Evolutionary conservation across 2,888 invertebrate species (phyloP).

Genomic region (Chloromyia formosa): DNA sequence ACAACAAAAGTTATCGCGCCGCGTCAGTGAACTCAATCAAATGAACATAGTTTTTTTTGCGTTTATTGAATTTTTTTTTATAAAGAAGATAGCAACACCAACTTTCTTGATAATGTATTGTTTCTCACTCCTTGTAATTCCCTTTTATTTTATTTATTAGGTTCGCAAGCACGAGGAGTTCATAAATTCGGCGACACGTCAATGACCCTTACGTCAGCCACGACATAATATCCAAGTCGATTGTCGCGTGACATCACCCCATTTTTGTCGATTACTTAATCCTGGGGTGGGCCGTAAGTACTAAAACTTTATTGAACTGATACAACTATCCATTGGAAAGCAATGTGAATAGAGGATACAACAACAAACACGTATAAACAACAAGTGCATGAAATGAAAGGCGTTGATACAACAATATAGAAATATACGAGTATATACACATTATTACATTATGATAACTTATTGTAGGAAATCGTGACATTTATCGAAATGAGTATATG

Average conservation of each 20-base stretch:
- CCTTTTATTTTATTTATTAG: constrained; percentile 51
- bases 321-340: not conserved
- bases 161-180: constrained; percentile 63
- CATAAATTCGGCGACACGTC: constrained; percentile 57
- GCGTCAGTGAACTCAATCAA: too few species aligned
- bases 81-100: too few species aligned
- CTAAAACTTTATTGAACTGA: constrained; percentile 50
- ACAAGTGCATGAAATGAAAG: constrained; percentile 9
- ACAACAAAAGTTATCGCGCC: too few species aligned
- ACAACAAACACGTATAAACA: not conserved
- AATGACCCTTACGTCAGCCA: constrained; percentile 63
- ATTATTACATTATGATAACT: too few species aligned
- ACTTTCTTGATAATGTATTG: too few species aligned
- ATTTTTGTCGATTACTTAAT: constrained; percentile 64
- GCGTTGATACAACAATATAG: not conserved
- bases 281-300: constrained; percentile 63
- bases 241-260: constrained; percentile 64
- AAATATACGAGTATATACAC: too few species aligned
- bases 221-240: constrained; percentile 57
- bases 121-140: too few species aligned
- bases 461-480: too few species aligned
- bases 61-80: too few species aligned
- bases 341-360: not conserved
- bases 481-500: too few species aligned
- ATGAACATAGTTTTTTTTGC: too few species aligned